These are phyloP conservation scores for Pseudococcus viburni DNA, from an alignment of 2,888 invertebrate genomes.

Conservation along the genomic window DNA sequence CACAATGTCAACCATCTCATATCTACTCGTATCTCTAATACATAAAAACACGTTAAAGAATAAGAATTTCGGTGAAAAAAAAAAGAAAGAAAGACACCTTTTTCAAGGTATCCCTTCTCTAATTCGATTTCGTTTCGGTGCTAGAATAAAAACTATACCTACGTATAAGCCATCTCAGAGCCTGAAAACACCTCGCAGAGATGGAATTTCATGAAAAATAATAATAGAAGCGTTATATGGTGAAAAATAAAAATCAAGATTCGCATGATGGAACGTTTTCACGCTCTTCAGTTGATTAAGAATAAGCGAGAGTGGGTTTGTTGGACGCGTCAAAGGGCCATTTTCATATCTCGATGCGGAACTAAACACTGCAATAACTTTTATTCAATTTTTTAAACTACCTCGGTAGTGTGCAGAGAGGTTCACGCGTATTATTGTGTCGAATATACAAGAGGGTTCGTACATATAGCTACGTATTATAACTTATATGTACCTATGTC, in stretches of 20 bases:
- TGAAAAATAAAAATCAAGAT: no score
- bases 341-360: conserved; percentile 63
- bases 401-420: conserved; percentile 22
- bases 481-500: conserved; percentile 57
- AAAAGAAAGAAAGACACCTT: neutral
- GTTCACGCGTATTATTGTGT: conserved; percentile 54
- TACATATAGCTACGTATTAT: conserved; percentile 40
- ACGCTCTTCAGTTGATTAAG: conserved; percentile 59
- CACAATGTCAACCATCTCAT: neutral
- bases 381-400: conserved; percentile 56
- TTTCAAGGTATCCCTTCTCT: neutral
- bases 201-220: conserved; percentile 20
- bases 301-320: neutral
- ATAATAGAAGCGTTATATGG: neutral
- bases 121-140: neutral
- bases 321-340: conserved; percentile 44
- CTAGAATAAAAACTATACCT: neutral
- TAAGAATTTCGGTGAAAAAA: neutral
- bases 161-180: neutral
- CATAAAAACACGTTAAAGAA: neutral
- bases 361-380: conserved; percentile 62
- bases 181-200: neutral
- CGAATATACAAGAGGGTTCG: conserved; percentile 58
- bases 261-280: conserved; percentile 57
- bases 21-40: neutral